These are phyloP conservation scores for Bryconaethiops microstoma DNA, from an alignment of 2,797 vertebrate species.

Conservation along the genomic window DNA sequence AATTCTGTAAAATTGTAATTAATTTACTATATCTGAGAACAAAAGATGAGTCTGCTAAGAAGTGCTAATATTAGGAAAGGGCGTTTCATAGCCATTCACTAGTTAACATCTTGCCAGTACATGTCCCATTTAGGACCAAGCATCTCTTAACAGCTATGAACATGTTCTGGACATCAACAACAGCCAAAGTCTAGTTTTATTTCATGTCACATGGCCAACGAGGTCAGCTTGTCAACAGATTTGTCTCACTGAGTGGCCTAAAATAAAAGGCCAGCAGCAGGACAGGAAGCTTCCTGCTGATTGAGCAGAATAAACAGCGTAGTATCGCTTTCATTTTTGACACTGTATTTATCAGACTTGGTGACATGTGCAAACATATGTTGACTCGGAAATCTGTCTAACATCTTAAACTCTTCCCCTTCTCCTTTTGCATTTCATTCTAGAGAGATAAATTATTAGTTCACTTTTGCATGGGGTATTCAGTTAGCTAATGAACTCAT, in stretches of 20 bases:
- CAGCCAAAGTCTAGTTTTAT: constrained; percentile 54
- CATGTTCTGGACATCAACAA: constrained; percentile 39
- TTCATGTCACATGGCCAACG: constrained; percentile 53
- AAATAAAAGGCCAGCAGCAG: constrained; percentile 30
- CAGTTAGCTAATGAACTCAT: constrained; percentile 2
- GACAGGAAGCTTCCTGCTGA: constrained; percentile 31
- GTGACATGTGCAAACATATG: constrained; percentile 15
- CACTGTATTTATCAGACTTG: neutral
- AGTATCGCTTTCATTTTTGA: constrained; percentile 18
- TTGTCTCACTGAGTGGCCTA: constrained; percentile 42
- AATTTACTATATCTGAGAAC: neutral
- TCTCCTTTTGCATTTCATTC: neutral
- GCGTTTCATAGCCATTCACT: constrained; percentile 19
- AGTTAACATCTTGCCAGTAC: constrained; percentile 56
- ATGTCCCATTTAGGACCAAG: constrained; percentile 62
- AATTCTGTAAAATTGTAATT: neutral
- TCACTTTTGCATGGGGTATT: neutral
- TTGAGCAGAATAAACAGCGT: constrained; percentile 15
- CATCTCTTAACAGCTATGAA: constrained; percentile 35
- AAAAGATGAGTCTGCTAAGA: constrained; percentile 41
- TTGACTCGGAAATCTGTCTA: neutral
- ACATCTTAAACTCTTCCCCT: neutral
- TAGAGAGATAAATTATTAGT: neutral
- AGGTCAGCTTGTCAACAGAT: constrained; percentile 52
- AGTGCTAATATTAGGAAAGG: neutral